A percentile compares a stretch with the other conserved stretches of the same genome.
Evolutionary conservation across 2,113 vertebrate species (phyloP).

Genomic region (Ornithorhynchus anatinus): DNA sequence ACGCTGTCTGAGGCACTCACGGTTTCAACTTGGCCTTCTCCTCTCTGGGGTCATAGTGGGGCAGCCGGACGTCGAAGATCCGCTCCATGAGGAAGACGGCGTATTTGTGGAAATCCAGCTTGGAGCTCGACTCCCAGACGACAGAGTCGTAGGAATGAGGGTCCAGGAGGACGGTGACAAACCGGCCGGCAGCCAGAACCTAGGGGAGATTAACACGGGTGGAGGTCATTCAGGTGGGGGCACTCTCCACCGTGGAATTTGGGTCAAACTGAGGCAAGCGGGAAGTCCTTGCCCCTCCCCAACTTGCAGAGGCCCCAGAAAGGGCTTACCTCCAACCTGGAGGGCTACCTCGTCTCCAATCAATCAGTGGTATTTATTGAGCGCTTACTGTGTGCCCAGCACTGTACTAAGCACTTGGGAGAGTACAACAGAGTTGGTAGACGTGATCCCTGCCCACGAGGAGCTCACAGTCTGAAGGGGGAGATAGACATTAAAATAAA

Average conservation of each 20-base stretch:
- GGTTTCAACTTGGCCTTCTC: slow-evolving; percentile 76
- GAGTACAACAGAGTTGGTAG: no score
- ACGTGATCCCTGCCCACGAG: no score
- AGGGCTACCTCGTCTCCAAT: no score
- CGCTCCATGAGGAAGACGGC: slow-evolving; percentile 83
- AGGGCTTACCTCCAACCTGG: no score
- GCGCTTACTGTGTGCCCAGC: no score
- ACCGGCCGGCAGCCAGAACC: slow-evolving; percentile 82
- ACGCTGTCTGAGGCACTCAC: slow-evolving; percentile 62
- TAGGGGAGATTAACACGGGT: slow-evolving; percentile 20
- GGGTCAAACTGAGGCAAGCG: neutral
- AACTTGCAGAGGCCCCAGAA: no score
- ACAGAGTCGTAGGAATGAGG: slow-evolving; percentile 80
- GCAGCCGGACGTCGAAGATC: slow-evolving; percentile 83
- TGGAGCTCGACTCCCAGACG: slow-evolving; percentile 65
- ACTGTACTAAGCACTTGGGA: no score
- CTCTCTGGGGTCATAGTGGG: slow-evolving; percentile 58
- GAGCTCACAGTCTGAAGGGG: no score
- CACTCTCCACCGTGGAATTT: neutral
- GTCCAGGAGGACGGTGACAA: slow-evolving; percentile 83
- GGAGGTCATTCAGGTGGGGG: neutral
- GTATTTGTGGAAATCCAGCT: slow-evolving; percentile 80
- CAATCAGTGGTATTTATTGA: no score
- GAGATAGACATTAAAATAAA: no score
- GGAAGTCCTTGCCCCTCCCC: neutral